Base-by-base conservation (phyloP, 2,113 vertebrate genomes). In the Quiscalus mexicanus region DNA sequence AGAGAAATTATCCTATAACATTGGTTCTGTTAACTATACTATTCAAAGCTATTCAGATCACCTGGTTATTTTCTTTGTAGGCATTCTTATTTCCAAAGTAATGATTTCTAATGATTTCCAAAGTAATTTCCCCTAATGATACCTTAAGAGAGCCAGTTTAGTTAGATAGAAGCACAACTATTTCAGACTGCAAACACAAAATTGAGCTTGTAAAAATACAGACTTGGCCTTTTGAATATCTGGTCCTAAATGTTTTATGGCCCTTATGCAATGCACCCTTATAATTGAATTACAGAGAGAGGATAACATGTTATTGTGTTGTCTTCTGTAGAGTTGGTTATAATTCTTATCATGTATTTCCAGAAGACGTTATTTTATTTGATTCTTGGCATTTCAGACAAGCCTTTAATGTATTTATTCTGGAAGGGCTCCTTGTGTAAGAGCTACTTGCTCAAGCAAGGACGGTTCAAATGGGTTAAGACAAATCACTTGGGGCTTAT, bases 321-420 rank as follows among this genome's bases (percentile, higher is more conserved):
- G 92, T 94, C 80, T 92, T 93, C 95, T 95, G 44, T 71, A 68
- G 73, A 44, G 73, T 68, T 93, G 31, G 16, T 44, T 82, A 68
- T 81, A 92, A 93, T 92, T 94, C 88, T 96, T 96, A 96, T 89
- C 76, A 71, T 93, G 64, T 90, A 68, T 93, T 96, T 96, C 93
- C 83, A 87, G 93, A 92, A 89, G 90, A 76, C 0, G 0, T 63
- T 95, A 67, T 90, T 93, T 88, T 96, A 56, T 93, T 95, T 95
- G 89, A 92, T 89, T 95, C 73, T 52, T 78, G 55, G 73, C 69
- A 68, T 89, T 90, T 71, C 33, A 79, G 68, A 42, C 64, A 89
- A 95, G 83, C 69, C 60, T 84, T 93, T 94, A 95, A 92, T 78
- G 76, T 93, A 80, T 82, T 96, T 94, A 93, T 67, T 90, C 60